Evolutionary conservation across 2,888 invertebrate genomes (phyloP).

Genomic region (Melanostoma scalare): DNA sequence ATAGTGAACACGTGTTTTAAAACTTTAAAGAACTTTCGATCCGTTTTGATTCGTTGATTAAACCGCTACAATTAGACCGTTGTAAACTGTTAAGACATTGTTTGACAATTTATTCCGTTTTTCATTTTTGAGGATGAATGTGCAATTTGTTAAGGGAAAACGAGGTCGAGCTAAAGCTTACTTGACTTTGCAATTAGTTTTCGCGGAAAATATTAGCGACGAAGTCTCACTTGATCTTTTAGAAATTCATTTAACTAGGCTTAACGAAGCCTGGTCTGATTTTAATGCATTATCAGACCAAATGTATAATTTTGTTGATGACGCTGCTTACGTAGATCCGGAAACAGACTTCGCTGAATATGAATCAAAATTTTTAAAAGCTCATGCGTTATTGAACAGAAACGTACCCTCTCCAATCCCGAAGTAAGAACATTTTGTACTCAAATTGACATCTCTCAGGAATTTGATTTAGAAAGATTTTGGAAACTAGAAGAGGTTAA

Average conservation of each 20-base stretch:
- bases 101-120: too few species aligned
- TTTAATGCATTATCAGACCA: neutral
- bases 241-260: conserved; percentile 4
- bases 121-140: neutral
- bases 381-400: neutral
- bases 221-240: neutral
- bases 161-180: neutral
- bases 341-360: neutral
- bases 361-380: neutral
- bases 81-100: too few species aligned
- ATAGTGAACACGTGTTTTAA: too few species aligned
- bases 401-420: too few species aligned
- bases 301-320: neutral
- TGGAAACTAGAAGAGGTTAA: conserved; percentile 9
- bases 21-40: too few species aligned
- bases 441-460: neutral
- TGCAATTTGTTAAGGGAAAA: conserved; percentile 9
- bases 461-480: conserved; percentile 17
- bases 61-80: too few species aligned
- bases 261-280: neutral
- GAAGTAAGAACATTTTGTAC: neutral
- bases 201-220: neutral
- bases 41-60: too few species aligned
- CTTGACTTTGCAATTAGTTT: neutral
- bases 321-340: neutral